These are phyloP conservation scores for Embidobia sp. DNA, from an alignment of 2,888 invertebrate species.

Conservation along the genomic window DNA sequence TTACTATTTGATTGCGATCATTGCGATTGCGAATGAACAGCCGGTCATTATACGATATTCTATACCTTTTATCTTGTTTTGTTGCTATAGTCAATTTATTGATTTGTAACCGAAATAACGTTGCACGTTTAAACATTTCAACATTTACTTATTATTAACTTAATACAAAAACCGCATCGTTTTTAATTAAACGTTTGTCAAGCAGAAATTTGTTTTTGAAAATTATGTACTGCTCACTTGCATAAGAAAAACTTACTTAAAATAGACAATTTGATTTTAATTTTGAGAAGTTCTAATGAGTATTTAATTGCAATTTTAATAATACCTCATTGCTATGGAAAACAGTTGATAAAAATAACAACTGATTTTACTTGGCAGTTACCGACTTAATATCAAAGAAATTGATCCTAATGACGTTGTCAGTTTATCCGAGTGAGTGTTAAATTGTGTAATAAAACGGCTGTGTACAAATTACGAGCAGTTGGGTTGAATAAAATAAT, in stretches of 20 bases:
- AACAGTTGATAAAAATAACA: background rate
- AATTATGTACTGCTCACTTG: no score
- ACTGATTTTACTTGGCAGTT: background rate
- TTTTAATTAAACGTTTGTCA: no score
- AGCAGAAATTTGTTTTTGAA: no score
- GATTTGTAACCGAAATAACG: background rate
- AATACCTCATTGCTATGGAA: no score
- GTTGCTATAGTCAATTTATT: slow-evolving; percentile 5
- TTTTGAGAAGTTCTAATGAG: no score
- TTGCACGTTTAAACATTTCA: no score
- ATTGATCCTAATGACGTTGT: slow-evolving; percentile 33
- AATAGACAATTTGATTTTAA: no score
- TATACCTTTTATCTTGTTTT: no score
- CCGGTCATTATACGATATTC: slow-evolving; percentile 21
- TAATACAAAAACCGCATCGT: no score
- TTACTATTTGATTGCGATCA: slow-evolving; percentile 75
- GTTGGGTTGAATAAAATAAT: slow-evolving; percentile 44
- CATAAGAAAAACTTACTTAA: no score
- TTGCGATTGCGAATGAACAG: slow-evolving; percentile 66
- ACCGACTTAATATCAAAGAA: slow-evolving; percentile 24
- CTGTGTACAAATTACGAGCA: slow-evolving; percentile 41
- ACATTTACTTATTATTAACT: no score
- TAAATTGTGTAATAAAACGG: slow-evolving; percentile 35
- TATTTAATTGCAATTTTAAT: no score
- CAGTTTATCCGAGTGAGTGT: slow-evolving; percentile 18